These are phyloP conservation scores for Pagetopsis macropterus DNA, from an alignment of 2,797 vertebrate species.

Conservation along the genomic window DNA sequence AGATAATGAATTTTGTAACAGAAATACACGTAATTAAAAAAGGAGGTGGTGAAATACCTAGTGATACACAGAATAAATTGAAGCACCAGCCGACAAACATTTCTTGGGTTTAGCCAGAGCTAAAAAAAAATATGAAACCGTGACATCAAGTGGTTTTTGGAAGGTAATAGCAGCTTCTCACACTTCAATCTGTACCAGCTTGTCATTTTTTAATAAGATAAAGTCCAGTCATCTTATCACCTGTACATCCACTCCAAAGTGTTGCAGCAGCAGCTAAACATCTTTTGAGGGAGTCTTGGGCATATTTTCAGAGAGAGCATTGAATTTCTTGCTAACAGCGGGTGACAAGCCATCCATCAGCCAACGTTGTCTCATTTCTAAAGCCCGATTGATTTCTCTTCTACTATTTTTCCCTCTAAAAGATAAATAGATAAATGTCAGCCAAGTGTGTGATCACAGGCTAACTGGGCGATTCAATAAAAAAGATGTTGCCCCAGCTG, in stretches of 20 bases:
- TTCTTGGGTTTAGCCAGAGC: not conserved
- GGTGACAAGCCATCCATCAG: conserved; percentile 72
- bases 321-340: conserved; percentile 54
- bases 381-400: conserved; percentile 57
- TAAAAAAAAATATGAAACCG: not conserved
- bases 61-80: not conserved
- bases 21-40: not conserved
- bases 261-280: conserved; percentile 38
- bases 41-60: not conserved
- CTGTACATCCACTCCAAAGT: conserved; percentile 5
- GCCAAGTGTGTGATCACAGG: conserved; percentile 70
- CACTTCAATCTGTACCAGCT: not conserved
- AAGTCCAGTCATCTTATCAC: not conserved
- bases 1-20: conserved; percentile 1
- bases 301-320: conserved; percentile 38
- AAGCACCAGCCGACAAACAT: not conserved
- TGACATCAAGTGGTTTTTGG: not conserved
- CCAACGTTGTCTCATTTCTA: conserved; percentile 56
- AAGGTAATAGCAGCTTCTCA: conserved; percentile 15
- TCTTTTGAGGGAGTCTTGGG: conserved; percentile 44
- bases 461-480: conserved; percentile 77
- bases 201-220: conserved; percentile 19
- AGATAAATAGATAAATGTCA: conserved; percentile 72
- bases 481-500: conserved; percentile 62
- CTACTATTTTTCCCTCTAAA: conserved; percentile 36